phyloP scores from a whole-genome alignment of 2,888 invertebrate species.

The Ypsolopha scabrella region DNA sequence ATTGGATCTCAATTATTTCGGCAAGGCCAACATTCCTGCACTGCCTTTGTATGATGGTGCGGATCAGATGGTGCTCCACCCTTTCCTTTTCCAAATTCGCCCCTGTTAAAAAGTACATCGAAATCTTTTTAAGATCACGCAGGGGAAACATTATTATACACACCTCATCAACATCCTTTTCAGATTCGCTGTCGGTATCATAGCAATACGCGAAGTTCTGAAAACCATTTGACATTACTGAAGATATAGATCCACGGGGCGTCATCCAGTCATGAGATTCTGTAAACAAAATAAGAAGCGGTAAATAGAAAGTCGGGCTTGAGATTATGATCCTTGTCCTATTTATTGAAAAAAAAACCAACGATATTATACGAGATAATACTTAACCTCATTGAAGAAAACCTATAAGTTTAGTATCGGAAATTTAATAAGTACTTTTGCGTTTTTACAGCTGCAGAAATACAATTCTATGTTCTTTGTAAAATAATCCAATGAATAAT shows the following conservation, averaged over 20 bases:
- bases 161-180: slow-evolving; percentile 45
- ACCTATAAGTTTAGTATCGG: background rate
- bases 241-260: slow-evolving; percentile 53
- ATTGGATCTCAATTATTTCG: no score
- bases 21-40: background rate
- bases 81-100: no score
- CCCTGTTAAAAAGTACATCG: no score
- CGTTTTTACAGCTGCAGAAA: no score
- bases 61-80: no score
- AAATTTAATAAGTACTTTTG: background rate
- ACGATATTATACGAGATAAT: no score
- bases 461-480: no score
- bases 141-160: slow-evolving; percentile 2
- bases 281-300: slow-evolving; percentile 11
- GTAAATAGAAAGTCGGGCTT: background rate
- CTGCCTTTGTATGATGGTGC: no score
- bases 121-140: no score
- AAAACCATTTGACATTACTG: slow-evolving; percentile 49
- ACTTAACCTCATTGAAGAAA: no score
- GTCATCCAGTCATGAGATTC: slow-evolving; percentile 61
- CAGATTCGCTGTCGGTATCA: slow-evolving; percentile 41
- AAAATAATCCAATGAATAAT: no score
- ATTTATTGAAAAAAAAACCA: background rate
- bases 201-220: slow-evolving; percentile 45
- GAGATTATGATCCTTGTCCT: background rate